These are phyloP conservation scores for Parauchenoglanis punctatus DNA, from an alignment of 2,797 vertebrate genomes.

Conservation along the genomic window DNA sequence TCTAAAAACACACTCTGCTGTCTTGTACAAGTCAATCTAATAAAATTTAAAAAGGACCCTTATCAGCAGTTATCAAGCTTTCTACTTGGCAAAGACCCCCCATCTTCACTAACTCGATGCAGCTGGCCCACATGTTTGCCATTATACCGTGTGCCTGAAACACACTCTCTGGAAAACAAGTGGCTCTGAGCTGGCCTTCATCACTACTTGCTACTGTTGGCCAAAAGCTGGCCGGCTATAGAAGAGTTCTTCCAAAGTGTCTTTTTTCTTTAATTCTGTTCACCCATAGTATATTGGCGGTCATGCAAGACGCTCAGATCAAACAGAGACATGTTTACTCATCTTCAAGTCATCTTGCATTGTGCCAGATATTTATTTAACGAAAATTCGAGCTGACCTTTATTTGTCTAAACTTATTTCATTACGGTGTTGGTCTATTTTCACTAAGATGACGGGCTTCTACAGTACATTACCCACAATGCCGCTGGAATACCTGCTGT, in stretches of 20 bases:
- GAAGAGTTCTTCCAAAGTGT: slow-evolving; percentile 17
- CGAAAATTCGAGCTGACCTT: background rate
- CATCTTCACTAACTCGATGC: slow-evolving; percentile 58
- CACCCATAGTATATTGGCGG: slow-evolving; percentile 67
- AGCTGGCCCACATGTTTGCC: slow-evolving; percentile 73
- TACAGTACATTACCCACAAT: background rate
- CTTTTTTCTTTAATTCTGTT: slow-evolving; percentile 61
- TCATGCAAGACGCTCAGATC: slow-evolving; percentile 63
- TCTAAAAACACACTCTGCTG: slow-evolving; percentile 1
- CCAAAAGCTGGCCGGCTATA: slow-evolving; percentile 30
- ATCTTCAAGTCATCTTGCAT: background rate
- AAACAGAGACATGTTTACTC: slow-evolving; percentile 24
- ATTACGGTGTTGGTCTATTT: background rate
- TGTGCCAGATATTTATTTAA: background rate
- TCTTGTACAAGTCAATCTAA: slow-evolving; percentile 52
- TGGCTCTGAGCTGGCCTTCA: slow-evolving; percentile 58
- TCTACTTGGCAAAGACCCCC: slow-evolving; percentile 61
- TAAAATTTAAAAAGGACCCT: slow-evolving; percentile 53
- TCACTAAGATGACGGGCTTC: background rate
- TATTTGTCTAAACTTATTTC: too few relatives aligned
- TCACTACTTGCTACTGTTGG: slow-evolving; percentile 59
- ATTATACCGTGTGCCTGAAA: slow-evolving; percentile 67
- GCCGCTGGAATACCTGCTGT: background rate
- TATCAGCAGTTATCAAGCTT: slow-evolving; percentile 63
- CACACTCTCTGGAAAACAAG: slow-evolving; percentile 60